Percentiles rank a stretch among this genome's conserved stretches.
phyloP scores from a whole-genome alignment of 2,888 invertebrate species.

The Andrena chrysosceles region DNA sequence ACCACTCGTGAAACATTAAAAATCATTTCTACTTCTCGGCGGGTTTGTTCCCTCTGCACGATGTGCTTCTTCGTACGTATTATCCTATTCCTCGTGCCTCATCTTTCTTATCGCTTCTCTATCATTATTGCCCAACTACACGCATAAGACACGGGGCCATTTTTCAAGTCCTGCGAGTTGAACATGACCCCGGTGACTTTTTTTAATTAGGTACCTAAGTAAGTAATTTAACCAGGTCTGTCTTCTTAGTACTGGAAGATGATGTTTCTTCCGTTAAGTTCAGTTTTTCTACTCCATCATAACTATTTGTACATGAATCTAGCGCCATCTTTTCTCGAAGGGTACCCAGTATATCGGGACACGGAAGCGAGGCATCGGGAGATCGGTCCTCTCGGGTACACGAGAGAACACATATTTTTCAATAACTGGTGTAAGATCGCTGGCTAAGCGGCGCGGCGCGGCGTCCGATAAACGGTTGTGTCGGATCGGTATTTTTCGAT shows the following conservation, averaged over 20 bases:
- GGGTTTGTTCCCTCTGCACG: constrained; percentile 30
- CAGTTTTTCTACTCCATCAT: no score
- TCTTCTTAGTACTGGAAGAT: neutral
- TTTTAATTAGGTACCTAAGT: neutral
- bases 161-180: neutral
- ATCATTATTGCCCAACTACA: constrained; percentile 43
- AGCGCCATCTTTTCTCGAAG: neutral
- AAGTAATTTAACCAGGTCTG: no score
- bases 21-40: constrained; percentile 56
- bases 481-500: constrained; percentile 66
- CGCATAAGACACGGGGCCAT: neutral
- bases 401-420: constrained; percentile 25
- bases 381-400: neutral
- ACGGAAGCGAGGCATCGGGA: neutral
- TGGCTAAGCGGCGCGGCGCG: constrained; percentile 7
- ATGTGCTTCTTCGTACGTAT: neutral
- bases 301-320: no score
- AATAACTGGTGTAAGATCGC: constrained; percentile 35
- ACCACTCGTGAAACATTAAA: constrained; percentile 53
- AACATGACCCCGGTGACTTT: neutral
- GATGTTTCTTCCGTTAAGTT: neutral
- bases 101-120: constrained; percentile 24
- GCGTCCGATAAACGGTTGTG: constrained; percentile 61
- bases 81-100: neutral
- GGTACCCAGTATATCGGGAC: neutral